phyloP scores from a whole-genome alignment of 2,888 invertebrate species.

The Deilephila elpenor region DNA sequence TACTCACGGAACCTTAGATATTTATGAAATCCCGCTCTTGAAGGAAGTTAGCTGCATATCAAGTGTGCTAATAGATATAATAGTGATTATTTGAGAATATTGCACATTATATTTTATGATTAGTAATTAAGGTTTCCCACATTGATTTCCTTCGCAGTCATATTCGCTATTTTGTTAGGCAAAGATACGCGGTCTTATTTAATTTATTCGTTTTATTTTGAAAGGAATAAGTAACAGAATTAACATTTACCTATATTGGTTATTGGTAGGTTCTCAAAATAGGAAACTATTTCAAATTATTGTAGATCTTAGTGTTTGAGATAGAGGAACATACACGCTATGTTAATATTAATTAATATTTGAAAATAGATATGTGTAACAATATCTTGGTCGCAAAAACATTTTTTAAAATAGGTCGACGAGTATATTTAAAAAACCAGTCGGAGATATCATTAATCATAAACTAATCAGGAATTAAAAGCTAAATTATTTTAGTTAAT shows the following conservation, averaged over 20 bases:
- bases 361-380: background rate
- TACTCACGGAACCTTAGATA: slow-evolving; percentile 44
- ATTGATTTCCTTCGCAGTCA: background rate
- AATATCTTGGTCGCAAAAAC: background rate
- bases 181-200: background rate
- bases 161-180: background rate
- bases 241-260: background rate
- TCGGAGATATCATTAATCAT: background rate
- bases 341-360: too few relatives aligned
- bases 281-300: too few relatives aligned
- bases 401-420: background rate
- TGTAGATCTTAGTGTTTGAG: too few relatives aligned
- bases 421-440: background rate
- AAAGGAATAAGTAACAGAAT: background rate
- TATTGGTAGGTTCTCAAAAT: too few relatives aligned
- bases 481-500: background rate
- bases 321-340: too few relatives aligned
- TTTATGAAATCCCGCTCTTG: slow-evolving; percentile 39
- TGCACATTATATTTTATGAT: background rate
- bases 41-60: slow-evolving; percentile 14
- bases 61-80: background rate
- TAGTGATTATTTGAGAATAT: background rate
- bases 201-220: background rate
- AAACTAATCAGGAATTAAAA: background rate
- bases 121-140: background rate